Evolutionary conservation across 2,888 invertebrate genomes (phyloP).

Genomic region (Cyrtodaria siliqua): DNA sequence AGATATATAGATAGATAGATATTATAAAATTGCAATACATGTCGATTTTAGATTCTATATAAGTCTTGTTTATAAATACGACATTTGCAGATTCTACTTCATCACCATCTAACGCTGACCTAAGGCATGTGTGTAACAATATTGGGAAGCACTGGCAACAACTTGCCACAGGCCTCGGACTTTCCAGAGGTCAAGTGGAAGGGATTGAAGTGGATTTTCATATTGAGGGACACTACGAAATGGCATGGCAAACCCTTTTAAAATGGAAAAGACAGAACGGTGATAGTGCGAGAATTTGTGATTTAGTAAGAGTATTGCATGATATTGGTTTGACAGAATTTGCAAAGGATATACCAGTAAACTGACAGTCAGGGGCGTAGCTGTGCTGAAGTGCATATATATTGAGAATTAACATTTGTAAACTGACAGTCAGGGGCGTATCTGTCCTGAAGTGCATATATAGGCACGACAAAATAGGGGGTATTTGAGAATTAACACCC

Average conservation of each 20-base stretch:
- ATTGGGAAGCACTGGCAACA: conserved; percentile 44
- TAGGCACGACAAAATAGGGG: too few relatives aligned
- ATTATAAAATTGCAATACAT: too few relatives aligned
- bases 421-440: too few relatives aligned
- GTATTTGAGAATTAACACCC: too few relatives aligned
- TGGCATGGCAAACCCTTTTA: conserved; percentile 49
- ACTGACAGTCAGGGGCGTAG: neutral
- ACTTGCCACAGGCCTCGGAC: conserved; percentile 31
- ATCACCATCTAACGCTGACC: conserved; percentile 29
- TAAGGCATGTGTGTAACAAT: conserved; percentile 44
- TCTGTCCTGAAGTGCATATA: too few relatives aligned
- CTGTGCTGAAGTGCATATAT: too few relatives aligned
- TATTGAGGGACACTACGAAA: conserved; percentile 51
- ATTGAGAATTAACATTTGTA: too few relatives aligned
- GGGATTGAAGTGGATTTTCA: conserved; percentile 41
- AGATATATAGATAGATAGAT: too few relatives aligned
- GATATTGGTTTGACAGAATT: conserved; percentile 31
- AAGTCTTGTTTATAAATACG: too few relatives aligned
- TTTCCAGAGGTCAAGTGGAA: conserved; percentile 29
- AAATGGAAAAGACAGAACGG: conserved; percentile 44
- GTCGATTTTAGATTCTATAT: too few relatives aligned
- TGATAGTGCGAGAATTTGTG: conserved; percentile 21
- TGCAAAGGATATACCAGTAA: conserved; percentile 36
- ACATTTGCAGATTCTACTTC: conserved; percentile 38
- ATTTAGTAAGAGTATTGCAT: conserved; percentile 32